Evolutionary conservation across 1,140 invertebrate genomes (phyloP).

Genomic region (Contarinia nasturtii): DNA sequence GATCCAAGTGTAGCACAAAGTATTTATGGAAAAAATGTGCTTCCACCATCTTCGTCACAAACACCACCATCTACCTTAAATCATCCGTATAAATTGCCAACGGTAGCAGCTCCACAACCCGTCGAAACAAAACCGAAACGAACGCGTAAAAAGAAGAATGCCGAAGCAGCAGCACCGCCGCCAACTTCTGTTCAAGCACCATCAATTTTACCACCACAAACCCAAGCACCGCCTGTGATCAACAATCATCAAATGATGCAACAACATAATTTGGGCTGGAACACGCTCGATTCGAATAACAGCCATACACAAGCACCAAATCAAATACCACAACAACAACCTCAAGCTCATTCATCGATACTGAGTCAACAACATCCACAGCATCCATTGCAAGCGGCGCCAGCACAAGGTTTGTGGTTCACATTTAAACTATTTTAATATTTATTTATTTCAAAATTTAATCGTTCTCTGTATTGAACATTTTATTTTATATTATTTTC

Average conservation of each 20-base stretch:
- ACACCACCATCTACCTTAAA: conserved; percentile 5
- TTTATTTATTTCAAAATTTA: no score
- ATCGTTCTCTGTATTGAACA: no score
- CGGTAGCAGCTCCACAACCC: neutral
- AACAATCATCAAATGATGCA: neutral
- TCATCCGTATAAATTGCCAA: neutral
- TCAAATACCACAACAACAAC: neutral
- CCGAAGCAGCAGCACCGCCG: conserved; percentile 8
- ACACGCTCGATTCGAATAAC: neutral
- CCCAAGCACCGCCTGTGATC: conserved; percentile 1
- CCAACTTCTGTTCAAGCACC: conserved; percentile 7
- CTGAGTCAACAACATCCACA: conserved; percentile 6
- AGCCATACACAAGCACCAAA: neutral
- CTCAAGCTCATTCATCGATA: conserved; percentile 3
- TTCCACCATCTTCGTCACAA: conserved; percentile 6
- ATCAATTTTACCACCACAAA: conserved; percentile 3
- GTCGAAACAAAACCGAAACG: conserved; percentile 9
- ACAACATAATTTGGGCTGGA: conserved; percentile 13
- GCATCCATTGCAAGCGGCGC: neutral
- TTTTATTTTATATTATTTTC: no score
- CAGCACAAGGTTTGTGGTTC: neutral
- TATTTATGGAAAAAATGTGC: conserved; percentile 16
- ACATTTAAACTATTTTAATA: no score
- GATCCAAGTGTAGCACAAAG: conserved; percentile 18
- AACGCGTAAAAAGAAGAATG: conserved; percentile 18